phyloP scores from a whole-genome alignment of 2,888 invertebrate genomes.

The Zelleria hepariella region DNA sequence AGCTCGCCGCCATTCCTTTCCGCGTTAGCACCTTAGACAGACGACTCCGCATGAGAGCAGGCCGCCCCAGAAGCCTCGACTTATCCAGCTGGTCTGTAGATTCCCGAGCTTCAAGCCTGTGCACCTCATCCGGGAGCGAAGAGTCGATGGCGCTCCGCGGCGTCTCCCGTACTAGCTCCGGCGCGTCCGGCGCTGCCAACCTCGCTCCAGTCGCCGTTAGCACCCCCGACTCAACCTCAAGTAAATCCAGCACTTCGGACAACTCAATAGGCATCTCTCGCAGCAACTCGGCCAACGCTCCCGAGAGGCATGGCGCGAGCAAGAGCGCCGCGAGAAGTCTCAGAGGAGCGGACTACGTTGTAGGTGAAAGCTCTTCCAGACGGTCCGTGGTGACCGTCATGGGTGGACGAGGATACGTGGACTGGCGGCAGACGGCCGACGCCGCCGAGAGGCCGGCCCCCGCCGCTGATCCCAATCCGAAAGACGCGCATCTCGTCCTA shows the following conservation, averaged over 20 bases:
- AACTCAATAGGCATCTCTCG: slow-evolving; percentile 38
- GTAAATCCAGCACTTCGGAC: slow-evolving; percentile 54
- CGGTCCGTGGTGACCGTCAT: slow-evolving; percentile 87
- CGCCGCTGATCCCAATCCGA: slow-evolving; percentile 80
- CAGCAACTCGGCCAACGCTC: slow-evolving; percentile 35
- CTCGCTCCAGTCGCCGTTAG: slow-evolving; percentile 69
- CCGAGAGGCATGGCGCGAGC: slow-evolving; percentile 10
- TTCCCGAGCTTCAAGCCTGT: slow-evolving; percentile 84
- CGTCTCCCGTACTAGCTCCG: slow-evolving; percentile 82
- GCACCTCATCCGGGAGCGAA: slow-evolving; percentile 89
- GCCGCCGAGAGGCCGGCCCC: slow-evolving; percentile 68
- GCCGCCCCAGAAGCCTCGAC: slow-evolving; percentile 85
- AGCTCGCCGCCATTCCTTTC: slow-evolving; percentile 85
- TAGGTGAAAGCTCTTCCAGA: slow-evolving; percentile 65
- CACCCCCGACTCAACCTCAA: slow-evolving; percentile 54
- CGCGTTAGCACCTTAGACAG: slow-evolving; percentile 87
- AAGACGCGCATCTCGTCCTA: slow-evolving; percentile 89
- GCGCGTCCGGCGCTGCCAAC: slow-evolving; percentile 76
- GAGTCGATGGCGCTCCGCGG: slow-evolving; percentile 84
- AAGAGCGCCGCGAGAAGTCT: slow-evolving; percentile 51
- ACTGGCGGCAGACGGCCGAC: slow-evolving; percentile 84
- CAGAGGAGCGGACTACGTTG: slow-evolving; percentile 53
- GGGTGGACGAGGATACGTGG: slow-evolving; percentile 90
- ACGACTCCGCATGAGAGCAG: slow-evolving; percentile 84
- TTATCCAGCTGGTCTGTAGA: slow-evolving; percentile 91